These are phyloP conservation scores for Clangula hyemalis DNA, from an alignment of 2,797 vertebrate species.

Conservation along the genomic window DNA sequence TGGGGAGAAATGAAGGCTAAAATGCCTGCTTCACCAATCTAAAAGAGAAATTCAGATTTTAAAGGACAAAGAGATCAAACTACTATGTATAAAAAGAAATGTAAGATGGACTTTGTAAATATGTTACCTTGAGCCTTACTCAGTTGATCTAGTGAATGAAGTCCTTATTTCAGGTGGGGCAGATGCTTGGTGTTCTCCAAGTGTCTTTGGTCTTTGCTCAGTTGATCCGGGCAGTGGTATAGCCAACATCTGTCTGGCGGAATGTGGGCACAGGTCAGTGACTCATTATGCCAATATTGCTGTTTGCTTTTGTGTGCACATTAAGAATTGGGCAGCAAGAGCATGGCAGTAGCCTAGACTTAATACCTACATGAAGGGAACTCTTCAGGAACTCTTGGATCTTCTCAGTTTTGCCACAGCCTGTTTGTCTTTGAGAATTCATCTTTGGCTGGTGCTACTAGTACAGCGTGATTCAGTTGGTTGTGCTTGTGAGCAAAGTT, in stretches of 20 bases:
- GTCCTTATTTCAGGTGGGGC: not conserved
- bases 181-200: not conserved
- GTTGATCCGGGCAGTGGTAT: not conserved
- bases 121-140: not conserved
- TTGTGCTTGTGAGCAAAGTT: not conserved
- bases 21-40: not conserved
- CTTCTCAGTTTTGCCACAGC: not conserved
- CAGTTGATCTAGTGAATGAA: not conserved
- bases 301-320: not conserved
- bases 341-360: not conserved
- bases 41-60: not conserved
- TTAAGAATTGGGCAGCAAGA: not conserved
- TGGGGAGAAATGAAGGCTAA: not conserved
- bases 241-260: not conserved
- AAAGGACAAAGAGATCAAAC: not conserved
- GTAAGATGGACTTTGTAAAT: not conserved
- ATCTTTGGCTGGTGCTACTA: not conserved
- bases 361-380: not conserved
- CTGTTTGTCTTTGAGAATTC: not conserved
- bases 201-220: not conserved
- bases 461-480: not conserved
- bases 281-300: not conserved
- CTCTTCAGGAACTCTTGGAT: not conserved
- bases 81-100: not conserved
- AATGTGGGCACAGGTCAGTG: rapidly evolving